Evolutionary conservation across 2,797 vertebrate genomes (phyloP).

Genomic region (Sphaeramia orbicularis): DNA sequence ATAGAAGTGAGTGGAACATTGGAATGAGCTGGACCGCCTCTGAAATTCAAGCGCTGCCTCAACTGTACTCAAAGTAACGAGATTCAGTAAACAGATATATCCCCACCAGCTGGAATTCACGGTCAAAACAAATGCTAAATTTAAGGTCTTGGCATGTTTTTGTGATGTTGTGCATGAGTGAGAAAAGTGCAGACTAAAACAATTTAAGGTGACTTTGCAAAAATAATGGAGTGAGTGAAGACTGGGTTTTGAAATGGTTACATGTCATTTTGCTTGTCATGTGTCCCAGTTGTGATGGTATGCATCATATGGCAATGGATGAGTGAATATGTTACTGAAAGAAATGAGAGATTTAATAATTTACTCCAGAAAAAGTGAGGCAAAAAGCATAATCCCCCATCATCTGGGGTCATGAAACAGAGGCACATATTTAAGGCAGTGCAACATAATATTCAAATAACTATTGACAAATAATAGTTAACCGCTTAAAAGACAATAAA

Average conservation of each 20-base stretch:
- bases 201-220: constrained; percentile 7
- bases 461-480: too few species aligned
- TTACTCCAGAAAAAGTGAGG: constrained; percentile 19
- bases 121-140: background rate
- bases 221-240: constrained; percentile 32
- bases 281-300: constrained; percentile 6
- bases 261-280: background rate
- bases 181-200: constrained; percentile 12
- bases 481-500: too few species aligned
- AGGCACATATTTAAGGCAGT: constrained; percentile 29
- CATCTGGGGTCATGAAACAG: constrained; percentile 26
- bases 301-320: constrained; percentile 25
- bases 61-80: constrained; percentile 14
- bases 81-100: constrained; percentile 9
- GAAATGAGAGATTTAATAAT: constrained; percentile 12
- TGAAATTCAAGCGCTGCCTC: constrained; percentile 14
- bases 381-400: constrained; percentile 2
- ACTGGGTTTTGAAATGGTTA: background rate
- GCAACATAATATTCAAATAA: constrained; percentile 7
- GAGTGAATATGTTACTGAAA: constrained; percentile 16
- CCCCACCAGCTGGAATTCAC: constrained; percentile 21
- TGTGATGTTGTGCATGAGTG: background rate
- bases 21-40: constrained; percentile 23
- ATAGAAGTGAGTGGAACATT: constrained; percentile 19
- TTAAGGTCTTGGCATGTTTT: background rate